Conservation (phyloP, 2,797 vertebrate genomes). For the Sebastiscus albofasciatus region DNA sequence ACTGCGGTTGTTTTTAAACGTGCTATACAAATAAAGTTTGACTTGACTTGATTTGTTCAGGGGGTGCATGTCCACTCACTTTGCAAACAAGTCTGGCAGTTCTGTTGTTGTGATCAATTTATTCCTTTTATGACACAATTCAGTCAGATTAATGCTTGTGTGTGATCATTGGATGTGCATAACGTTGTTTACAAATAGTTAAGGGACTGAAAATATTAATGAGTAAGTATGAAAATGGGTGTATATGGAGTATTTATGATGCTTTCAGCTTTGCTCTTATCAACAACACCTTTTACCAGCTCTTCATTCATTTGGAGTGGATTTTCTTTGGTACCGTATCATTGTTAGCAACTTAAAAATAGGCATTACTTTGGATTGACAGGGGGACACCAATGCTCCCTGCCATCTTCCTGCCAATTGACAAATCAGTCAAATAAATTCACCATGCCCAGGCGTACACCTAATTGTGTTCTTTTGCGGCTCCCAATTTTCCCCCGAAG, state of each 20-base stretch:
- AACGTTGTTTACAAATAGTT: neutral
- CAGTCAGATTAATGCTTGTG: neutral
- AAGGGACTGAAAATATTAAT: neutral
- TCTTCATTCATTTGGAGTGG: neutral
- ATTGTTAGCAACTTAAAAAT: neutral
- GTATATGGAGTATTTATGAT: neutral
- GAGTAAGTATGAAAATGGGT: neutral
- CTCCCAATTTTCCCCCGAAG: neutral
- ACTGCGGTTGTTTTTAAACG: too few species aligned
- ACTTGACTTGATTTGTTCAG: too few species aligned
- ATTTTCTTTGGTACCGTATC: neutral
- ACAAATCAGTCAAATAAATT: neutral
- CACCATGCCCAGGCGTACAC: too few species aligned
- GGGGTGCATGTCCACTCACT: neutral
- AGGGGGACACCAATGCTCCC: neutral
- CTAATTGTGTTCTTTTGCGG: too few species aligned
- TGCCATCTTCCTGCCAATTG: neutral
- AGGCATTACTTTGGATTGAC: neutral
- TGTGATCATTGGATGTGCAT: neutral
- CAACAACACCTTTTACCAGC: neutral
- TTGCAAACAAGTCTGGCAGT: neutral
- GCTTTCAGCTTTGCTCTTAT: too few species aligned
- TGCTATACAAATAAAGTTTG: too few species aligned
- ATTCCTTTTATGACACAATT: neutral
- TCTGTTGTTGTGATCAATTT: neutral